phyloP scores from a whole-genome alignment of 1,140 invertebrate genomes.

The Adelges cooleyi region DNA sequence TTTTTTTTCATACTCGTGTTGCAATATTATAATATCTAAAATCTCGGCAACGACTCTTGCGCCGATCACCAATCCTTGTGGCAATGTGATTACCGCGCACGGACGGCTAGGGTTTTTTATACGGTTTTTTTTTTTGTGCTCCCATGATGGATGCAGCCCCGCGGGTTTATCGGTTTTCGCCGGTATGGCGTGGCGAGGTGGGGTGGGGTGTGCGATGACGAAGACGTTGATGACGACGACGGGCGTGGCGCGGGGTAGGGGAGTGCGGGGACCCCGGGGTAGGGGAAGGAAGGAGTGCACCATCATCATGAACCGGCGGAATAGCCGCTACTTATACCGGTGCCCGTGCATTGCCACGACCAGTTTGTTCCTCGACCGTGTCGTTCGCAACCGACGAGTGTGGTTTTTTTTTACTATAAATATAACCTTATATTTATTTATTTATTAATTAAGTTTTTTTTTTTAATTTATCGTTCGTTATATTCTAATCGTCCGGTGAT shows the following conservation, averaged over 20 bases:
- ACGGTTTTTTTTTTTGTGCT: too few relatives aligned
- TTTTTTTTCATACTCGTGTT: not conserved
- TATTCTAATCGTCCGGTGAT: too few relatives aligned
- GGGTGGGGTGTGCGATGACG: not conserved
- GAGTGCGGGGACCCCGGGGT: conserved; percentile 5
- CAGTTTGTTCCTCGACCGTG: conserved; percentile 2
- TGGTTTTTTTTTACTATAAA: not conserved
- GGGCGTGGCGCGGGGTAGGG: not conserved
- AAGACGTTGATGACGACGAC: not conserved
- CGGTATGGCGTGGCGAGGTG: not conserved
- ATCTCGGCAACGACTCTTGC: too few relatives aligned
- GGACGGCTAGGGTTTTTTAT: too few relatives aligned
- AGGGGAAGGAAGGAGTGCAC: not conserved
- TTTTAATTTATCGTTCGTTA: too few relatives aligned
- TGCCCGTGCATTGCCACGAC: not conserved
- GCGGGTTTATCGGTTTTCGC: not conserved
- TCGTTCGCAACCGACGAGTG: not conserved
- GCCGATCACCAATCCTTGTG: not conserved
- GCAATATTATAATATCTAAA: too few relatives aligned
- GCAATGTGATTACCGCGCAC: too few relatives aligned
- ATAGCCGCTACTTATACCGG: conserved; percentile 12
- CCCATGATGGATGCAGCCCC: too few relatives aligned
- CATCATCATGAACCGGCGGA: not conserved
- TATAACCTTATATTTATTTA: too few relatives aligned
- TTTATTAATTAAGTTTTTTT: too few relatives aligned